These are phyloP conservation scores for Aphidius colemani DNA, from an alignment of 2,888 invertebrate genomes.

Conservation along the genomic window DNA sequence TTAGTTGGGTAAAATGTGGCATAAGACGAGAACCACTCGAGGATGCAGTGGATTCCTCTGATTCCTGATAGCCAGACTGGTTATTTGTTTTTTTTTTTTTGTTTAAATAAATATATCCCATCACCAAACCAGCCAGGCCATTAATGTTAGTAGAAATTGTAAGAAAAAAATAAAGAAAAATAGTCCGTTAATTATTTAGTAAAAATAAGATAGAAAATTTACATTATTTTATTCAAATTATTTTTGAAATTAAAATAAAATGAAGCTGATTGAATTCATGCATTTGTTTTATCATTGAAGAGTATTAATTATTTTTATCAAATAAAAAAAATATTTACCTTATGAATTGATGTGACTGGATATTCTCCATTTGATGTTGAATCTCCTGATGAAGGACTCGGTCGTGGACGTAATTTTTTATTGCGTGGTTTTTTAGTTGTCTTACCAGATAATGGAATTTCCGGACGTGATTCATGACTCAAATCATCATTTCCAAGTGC, in stretches of 20 bases:
- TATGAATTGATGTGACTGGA: slow-evolving; percentile 52
- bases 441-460: slow-evolving; percentile 41
- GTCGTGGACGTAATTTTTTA: slow-evolving; percentile 46
- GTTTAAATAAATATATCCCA: slow-evolving; percentile 15
- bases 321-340: slow-evolving; percentile 45
- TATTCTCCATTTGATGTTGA: slow-evolving; percentile 46
- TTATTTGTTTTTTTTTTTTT: slow-evolving; percentile 23
- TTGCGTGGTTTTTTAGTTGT: slow-evolving; percentile 50
- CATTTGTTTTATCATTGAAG: slow-evolving; percentile 13
- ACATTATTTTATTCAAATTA: too few relatives aligned
- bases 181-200: slow-evolving; percentile 19
- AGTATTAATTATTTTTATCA: slow-evolving; percentile 11
- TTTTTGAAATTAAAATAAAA: too few relatives aligned
- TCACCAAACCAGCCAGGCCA: slow-evolving; percentile 27
- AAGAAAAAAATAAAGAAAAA: slow-evolving; percentile 24
- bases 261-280: not conserved
- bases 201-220: slow-evolving; percentile 2
- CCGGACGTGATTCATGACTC: slow-evolving; percentile 50
- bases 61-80: slow-evolving; percentile 56
- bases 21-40: slow-evolving; percentile 62
- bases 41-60: slow-evolving; percentile 50
- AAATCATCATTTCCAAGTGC: slow-evolving; percentile 51
- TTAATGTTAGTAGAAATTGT: slow-evolving; percentile 33
- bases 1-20: slow-evolving; percentile 73
- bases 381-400: slow-evolving; percentile 48